These are phyloP conservation scores for Solenodon paradoxus DNA, from an alignment of 2,113 vertebrate genomes.

Conservation along the genomic window DNA sequence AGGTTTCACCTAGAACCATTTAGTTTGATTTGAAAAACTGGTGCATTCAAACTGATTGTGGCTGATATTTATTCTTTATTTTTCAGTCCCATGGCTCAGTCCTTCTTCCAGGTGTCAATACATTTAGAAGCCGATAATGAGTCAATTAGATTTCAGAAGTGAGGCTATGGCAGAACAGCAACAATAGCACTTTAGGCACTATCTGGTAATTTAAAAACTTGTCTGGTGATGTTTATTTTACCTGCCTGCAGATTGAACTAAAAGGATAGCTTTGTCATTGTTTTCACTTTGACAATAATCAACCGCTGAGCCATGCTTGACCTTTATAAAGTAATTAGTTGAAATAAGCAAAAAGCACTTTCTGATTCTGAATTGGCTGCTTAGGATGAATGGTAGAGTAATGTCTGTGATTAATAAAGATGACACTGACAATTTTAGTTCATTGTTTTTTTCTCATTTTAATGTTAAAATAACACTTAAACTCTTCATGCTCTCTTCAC, in stretches of 20 bases:
- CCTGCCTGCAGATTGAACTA: background rate
- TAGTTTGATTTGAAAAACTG: conserved; percentile 58
- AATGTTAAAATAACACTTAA: conserved; percentile 32
- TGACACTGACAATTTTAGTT: background rate
- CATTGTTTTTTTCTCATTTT: background rate
- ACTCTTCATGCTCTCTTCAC: background rate
- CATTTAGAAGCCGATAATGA: background rate
- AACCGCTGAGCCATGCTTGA: background rate
- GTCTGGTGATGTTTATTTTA: conserved; percentile 18
- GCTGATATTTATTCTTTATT: background rate
- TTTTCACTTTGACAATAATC: background rate
- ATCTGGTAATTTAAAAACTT: background rate
- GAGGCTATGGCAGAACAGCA: background rate
- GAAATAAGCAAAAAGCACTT: conserved; percentile 43
- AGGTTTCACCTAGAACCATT: conserved; percentile 57
- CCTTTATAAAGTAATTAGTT: conserved; percentile 28
- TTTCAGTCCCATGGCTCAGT: background rate
- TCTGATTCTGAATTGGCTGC: background rate
- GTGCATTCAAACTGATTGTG: conserved; percentile 27
- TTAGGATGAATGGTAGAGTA: background rate
- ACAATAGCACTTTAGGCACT: background rate
- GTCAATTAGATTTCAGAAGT: background rate
- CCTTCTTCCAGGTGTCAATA: background rate
- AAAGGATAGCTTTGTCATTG: background rate
- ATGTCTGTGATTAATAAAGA: conserved; percentile 14